Conservation (phyloP, 2,797 vertebrate genomes). For the Moxostoma hubbsi region DNA sequence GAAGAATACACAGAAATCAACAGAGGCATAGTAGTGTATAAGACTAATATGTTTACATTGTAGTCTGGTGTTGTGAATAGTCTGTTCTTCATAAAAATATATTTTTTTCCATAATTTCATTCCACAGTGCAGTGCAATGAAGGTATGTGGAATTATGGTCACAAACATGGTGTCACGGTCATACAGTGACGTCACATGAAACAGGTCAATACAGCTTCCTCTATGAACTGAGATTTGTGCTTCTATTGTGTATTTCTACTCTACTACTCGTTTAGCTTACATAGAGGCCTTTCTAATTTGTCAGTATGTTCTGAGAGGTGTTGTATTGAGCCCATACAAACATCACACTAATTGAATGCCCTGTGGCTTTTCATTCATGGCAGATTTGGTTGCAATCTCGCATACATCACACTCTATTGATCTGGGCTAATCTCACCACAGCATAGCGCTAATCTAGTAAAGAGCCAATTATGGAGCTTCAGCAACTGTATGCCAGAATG, state of each 20-base stretch:
- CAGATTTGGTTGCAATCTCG: constrained; percentile 57
- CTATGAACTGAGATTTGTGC: neutral
- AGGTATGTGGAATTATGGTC: neutral
- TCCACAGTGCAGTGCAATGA: no score
- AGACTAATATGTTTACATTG: no score
- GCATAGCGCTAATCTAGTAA: constrained; percentile 65
- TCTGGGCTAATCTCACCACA: constrained; percentile 63
- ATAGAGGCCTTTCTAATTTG: constrained; percentile 34
- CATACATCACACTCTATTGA: constrained; percentile 62
- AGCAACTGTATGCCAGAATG: constrained; percentile 52
- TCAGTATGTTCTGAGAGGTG: constrained; percentile 33
- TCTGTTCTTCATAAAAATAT: no score
- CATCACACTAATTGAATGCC: constrained; percentile 56
- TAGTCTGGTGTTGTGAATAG: no score
- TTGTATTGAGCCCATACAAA: constrained; percentile 47
- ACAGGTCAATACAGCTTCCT: neutral
- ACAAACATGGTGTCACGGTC: no score
- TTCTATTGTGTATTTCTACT: neutral
- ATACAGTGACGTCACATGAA: no score
- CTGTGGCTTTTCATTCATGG: constrained; percentile 50
- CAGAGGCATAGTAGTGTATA: no score
- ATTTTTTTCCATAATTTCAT: no score
- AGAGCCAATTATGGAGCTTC: constrained; percentile 63
- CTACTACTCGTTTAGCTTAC: constrained; percentile 2
- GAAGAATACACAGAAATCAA: no score